A percentile compares a stretch with the other conserved stretches of the same genome.
phyloP scores from a whole-genome alignment of 2,888 invertebrate species.

The Hyppa rectilinea region DNA sequence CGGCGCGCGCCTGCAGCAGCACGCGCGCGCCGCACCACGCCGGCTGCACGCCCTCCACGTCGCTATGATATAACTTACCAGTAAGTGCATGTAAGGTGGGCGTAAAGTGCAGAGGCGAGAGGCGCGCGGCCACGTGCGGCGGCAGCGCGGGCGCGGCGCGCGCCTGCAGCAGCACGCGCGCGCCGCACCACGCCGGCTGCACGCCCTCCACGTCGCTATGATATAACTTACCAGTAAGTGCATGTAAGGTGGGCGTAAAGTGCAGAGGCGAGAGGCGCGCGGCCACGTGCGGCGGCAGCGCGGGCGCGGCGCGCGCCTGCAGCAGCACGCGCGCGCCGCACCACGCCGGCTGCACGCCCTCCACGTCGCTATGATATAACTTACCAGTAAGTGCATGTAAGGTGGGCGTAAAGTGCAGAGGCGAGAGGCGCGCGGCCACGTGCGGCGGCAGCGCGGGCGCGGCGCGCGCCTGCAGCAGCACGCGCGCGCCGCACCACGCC shows the following conservation, averaged over 20 bases:
- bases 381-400: conserved; percentile 93
- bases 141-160: conserved; percentile 83
- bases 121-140: conserved; percentile 91
- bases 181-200: conserved; percentile 61
- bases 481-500: conserved; percentile 63
- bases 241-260: conserved; percentile 94
- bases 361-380: not conserved
- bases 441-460: conserved; percentile 90
- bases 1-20: conserved; percentile 75
- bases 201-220: too few species aligned
- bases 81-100: conserved; percentile 94
- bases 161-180: conserved; percentile 76
- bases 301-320: conserved; percentile 70
- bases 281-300: conserved; percentile 91
- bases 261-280: conserved; percentile 93
- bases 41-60: too few species aligned
- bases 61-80: conserved; percentile 77
- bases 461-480: conserved; percentile 76
- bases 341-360: conserved; percentile 39
- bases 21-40: conserved; percentile 68
- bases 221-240: conserved; percentile 91
- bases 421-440: conserved; percentile 91
- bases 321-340: conserved; percentile 77
- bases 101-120: conserved; percentile 94
- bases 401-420: conserved; percentile 95